Base-by-base conservation (phyloP, 2,113 vertebrate genomes). In the Nibea albiflora region DNA sequence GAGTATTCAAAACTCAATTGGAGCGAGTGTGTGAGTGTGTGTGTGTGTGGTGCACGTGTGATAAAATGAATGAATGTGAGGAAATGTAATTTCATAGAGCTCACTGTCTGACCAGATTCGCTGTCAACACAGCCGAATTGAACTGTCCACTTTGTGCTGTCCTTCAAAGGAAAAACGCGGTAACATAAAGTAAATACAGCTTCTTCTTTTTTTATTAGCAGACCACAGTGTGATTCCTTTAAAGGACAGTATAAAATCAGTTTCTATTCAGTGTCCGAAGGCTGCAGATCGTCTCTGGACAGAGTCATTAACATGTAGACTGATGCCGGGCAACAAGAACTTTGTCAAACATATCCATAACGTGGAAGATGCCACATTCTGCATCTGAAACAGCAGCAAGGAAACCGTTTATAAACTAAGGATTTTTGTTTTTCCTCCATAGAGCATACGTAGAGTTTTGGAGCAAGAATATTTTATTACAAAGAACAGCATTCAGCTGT, bases 21-120 rank as follows among this genome's bases (percentile, higher is more conserved):
- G 4, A 24, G 16, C 4, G 0, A 1, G 11, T 28, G 60, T 52
- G 7, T 53, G 57, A 2, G 49, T 31, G 57, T 19, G 14, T 44
- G 7, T n/a, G 80, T 16, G 11, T 42, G 47, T 9, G 72, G 72
- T 5, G 28, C 20, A 28, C 61, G 71, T 19, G 49, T 57, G 72
- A 3, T 53, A 15, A 19, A 73, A 5, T 16, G 49, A 24, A 20
- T 49, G 60, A 10, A 31, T 67, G 42, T 24, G 2, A 15, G 56
- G 19, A n/a, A 16, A 57, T 47, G 4, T 9, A n/a, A 17, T 19
- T 10, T 46, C 19, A 31, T 26, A 49, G 12, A 46, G 4, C 16
- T 53, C 47, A 28, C 35, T 8, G 1, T n/a, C 42, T 76, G 74
- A 58, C 20, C 76, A 39, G 54, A 44, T 49, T 10, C 20, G 31